phyloP scores from a whole-genome alignment of 2,888 invertebrate genomes.

The Dicycla oo region DNA sequence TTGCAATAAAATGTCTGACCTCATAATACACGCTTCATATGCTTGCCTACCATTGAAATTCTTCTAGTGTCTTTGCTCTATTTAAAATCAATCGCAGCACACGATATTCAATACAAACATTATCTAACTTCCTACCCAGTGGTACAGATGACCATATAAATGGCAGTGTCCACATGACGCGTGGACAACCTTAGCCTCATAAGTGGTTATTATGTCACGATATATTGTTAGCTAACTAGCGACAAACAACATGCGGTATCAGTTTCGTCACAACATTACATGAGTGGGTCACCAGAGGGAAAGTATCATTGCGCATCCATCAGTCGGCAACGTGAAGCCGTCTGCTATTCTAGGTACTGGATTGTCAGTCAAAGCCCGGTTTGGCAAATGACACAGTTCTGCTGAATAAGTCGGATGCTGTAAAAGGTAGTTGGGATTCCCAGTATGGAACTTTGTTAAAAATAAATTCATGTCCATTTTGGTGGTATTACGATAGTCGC shows the following conservation, averaged over 20 bases:
- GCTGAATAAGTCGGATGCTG: constrained; percentile 9
- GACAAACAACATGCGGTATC: constrained; percentile 64
- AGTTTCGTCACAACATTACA: constrained; percentile 75
- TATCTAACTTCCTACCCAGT: constrained; percentile 50
- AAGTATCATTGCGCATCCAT: constrained; percentile 61
- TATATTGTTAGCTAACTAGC: constrained; percentile 75
- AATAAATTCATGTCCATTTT: constrained; percentile 28
- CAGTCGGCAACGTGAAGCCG: constrained; percentile 13
- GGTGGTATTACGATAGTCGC: constrained; percentile 21
- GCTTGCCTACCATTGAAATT: constrained; percentile 19
- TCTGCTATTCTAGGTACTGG: constrained; percentile 22
- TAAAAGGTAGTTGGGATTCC: constrained; percentile 23
- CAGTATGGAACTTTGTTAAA: constrained; percentile 13
- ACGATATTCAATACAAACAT: constrained; percentile 40
- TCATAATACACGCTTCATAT: background rate
- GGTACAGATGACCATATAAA: constrained; percentile 59
- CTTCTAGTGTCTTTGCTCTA: constrained; percentile 16
- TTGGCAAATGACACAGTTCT: constrained; percentile 41
- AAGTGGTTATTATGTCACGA: constrained; percentile 76
- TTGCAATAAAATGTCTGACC: constrained; percentile 1
- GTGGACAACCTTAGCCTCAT: constrained; percentile 86
- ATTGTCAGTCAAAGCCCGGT: constrained; percentile 25
- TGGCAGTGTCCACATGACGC: constrained; percentile 47
- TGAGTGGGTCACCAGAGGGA: constrained; percentile 68
- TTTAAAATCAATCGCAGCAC: constrained; percentile 19